A percentile compares a stretch with the other conserved stretches of the same genome.
Evolutionary conservation across 2,888 invertebrate species (phyloP).

Genomic region (Dryobotodes eremita): DNA sequence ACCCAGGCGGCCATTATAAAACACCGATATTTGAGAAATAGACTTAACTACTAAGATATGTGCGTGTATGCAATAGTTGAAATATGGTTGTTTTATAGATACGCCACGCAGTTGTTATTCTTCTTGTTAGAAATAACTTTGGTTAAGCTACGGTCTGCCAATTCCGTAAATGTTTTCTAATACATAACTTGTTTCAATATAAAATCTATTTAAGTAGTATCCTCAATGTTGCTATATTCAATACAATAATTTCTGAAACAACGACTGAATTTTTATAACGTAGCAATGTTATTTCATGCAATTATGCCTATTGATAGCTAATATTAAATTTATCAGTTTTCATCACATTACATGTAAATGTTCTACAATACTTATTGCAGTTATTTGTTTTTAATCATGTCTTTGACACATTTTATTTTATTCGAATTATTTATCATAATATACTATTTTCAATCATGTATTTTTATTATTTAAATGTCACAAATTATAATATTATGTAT

Average conservation of each 20-base stretch:
- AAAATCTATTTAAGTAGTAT: conserved; percentile 57
- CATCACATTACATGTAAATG: conserved; percentile 66
- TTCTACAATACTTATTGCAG: conserved; percentile 53
- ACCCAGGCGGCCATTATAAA: conserved; percentile 69
- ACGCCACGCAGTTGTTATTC: conserved; percentile 49
- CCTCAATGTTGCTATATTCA: conserved; percentile 64
- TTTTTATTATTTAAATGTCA: conserved; percentile 76
- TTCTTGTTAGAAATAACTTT: conserved; percentile 52
- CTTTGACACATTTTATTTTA: conserved; percentile 67
- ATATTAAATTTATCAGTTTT: conserved; percentile 57
- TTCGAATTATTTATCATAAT: conserved; percentile 71
- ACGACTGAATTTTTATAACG: conserved; percentile 62
- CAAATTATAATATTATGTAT: conserved; percentile 75
- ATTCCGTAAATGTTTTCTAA: conserved; percentile 60
- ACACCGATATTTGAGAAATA: conserved; percentile 68
- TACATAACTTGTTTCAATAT: conserved; percentile 60
- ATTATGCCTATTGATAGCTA: conserved; percentile 46
- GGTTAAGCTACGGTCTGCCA: conserved; percentile 49
- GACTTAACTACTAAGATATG: conserved; percentile 64
- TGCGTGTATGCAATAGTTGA: conserved; percentile 56
- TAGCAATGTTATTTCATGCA: conserved; percentile 55
- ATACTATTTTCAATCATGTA: conserved; percentile 76
- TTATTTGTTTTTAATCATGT: conserved; percentile 67
- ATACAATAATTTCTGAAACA: conserved; percentile 58
- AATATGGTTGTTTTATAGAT: conserved; percentile 63